Percentiles rank a stretch among this genome's conserved stretches.
Conservation (phyloP, 2,113 vertebrate species). For the Larimichthys polyactis region DNA sequence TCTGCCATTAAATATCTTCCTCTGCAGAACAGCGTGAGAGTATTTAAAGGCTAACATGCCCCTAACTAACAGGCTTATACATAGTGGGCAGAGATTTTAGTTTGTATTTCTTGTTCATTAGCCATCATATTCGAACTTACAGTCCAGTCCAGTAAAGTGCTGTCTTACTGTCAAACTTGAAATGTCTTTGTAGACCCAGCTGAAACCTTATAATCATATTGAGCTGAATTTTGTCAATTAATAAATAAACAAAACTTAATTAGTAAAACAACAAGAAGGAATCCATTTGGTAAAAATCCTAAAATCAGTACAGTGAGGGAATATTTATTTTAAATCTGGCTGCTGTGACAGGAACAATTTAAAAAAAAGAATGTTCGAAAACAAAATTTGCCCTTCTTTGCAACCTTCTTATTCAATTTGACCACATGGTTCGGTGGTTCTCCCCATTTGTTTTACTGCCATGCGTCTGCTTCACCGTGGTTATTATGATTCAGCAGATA, state of each 20-base stretch:
- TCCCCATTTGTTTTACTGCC: constrained; percentile 49
- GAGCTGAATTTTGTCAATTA: no score
- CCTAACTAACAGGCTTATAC: constrained; percentile 6
- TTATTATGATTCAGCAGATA: constrained; percentile 54
- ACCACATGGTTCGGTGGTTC: constrained; percentile 42
- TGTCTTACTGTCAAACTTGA: background rate
- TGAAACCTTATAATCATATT: background rate
- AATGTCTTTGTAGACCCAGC: background rate
- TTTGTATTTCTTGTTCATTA: constrained; percentile 11
- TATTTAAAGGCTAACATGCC: constrained; percentile 12
- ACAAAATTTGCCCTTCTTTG: constrained; percentile 30
- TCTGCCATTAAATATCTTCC: constrained; percentile 43
- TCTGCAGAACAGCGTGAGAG: constrained; percentile 18
- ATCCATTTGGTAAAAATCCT: constrained; percentile 21
- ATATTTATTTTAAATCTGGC: constrained; percentile 41
- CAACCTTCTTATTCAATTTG: constrained; percentile 47
- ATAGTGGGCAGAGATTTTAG: background rate
- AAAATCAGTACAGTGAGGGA: constrained; percentile 14
- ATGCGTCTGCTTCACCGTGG: constrained; percentile 33
- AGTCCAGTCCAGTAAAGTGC: background rate
- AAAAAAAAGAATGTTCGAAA: constrained; percentile 38
- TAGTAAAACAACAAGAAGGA: constrained; percentile 19
- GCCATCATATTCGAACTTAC: background rate
- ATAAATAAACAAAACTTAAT: background rate
- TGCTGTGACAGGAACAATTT: constrained; percentile 23